These are phyloP conservation scores for Oxyruncus cristatus DNA, from an alignment of 2,113 vertebrate genomes.

Conservation along the genomic window DNA sequence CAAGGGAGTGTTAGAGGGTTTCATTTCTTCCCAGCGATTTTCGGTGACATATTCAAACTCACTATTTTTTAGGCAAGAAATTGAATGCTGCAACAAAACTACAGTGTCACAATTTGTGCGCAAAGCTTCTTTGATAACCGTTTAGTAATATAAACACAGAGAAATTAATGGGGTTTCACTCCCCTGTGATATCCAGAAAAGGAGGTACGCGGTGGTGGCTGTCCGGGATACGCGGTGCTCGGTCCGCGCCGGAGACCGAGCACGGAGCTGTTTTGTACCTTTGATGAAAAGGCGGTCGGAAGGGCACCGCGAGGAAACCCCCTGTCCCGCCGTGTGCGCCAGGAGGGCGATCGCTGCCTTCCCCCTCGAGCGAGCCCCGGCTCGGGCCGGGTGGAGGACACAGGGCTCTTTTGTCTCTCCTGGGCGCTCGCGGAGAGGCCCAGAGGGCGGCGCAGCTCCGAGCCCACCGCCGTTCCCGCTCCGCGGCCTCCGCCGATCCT, in stretches of 20 bases:
- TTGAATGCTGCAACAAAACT: background rate
- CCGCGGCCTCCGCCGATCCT: no score
- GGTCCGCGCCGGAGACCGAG: background rate
- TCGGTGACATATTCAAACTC: background rate
- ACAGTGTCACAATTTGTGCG: background rate
- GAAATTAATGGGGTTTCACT: background rate
- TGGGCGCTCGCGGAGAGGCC: background rate
- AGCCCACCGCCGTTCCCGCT: background rate
- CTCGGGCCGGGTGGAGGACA: background rate
- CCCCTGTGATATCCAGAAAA: no score
- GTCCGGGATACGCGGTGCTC: rapidly evolving
- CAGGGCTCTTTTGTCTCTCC: background rate
- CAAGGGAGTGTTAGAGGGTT: background rate
- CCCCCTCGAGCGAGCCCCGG: background rate
- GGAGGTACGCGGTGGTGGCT: rapidly evolving
- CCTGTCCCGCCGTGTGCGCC: background rate
- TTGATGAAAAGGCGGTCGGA: background rate
- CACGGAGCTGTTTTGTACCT: rapidly evolving
- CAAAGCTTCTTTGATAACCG: background rate
- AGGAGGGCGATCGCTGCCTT: background rate
- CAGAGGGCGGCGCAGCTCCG: background rate
- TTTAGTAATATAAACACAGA: background rate
- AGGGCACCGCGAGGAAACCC: rapidly evolving
- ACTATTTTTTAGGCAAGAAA: background rate
- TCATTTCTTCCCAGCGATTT: background rate